Evolutionary conservation across 2,797 vertebrate species (phyloP), one percentile per base, ranked within the genome.

Genomic region (Aplochiton taeniatus): DNA sequence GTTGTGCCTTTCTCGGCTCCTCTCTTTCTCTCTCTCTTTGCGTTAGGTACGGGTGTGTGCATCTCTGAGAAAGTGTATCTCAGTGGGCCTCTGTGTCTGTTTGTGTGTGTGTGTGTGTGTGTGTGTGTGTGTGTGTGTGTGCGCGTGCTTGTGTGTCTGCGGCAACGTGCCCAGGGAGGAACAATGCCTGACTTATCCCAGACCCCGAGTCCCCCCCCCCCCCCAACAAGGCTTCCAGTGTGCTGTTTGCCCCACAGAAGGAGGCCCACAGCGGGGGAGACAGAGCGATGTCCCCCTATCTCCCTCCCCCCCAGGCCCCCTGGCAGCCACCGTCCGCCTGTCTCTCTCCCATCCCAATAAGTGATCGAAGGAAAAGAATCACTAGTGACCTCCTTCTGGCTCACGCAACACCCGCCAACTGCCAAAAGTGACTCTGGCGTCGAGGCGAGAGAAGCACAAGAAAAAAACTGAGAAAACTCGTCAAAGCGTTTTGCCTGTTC

Each of bases 311-410:
- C 83, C 66, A 61, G 85, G 79, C 74, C 10, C 52, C 58, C 4
- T n/a, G n/a, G n/a, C 70, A 74, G 77, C 81, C 82, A 85, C 70
- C 66, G 76, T 70, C 79, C 84, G 81, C 83, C 76, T 85, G 79
- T 81, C 78, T 77, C 67, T 79, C 44, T 64, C 14, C 56, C 76
- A 85, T 74, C 78, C 78, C 58, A 66, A 85, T 91, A 90, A 91
- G 85, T 87, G 85, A 88, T 91, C 90, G 87, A 90, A 89, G 85
- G 85, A 88, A 90, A 89, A 83, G 85, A 85, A 84, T 89, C 79
- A 85, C 89, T 84, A 90, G 86, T 89, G 90, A 90, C 89, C 86
- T 88, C 72, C 83, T 90, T 90, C 84, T 86, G 69, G 75, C 83
- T 91, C 91, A 85, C 82, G 68, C 90, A 91, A 93, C 84, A 69